A percentile compares a stretch with the other conserved stretches of the same genome.
These are phyloP conservation scores for Caenorhabditis panamensis DNA, from an alignment of 2,888 invertebrate species.

Conservation along the genomic window DNA sequence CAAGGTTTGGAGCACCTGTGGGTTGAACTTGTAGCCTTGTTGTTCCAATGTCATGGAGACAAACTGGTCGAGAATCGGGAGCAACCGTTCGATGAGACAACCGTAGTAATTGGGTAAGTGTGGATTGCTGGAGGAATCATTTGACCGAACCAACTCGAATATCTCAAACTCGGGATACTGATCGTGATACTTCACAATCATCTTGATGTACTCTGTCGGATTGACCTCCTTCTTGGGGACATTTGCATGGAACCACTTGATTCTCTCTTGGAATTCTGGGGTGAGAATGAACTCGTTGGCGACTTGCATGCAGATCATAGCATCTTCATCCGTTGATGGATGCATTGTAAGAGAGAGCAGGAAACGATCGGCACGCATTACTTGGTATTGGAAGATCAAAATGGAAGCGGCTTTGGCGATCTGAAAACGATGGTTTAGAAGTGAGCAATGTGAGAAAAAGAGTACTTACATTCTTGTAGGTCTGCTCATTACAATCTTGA, in stretches of 20 bases:
- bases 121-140: conserved; percentile 22
- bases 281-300: conserved; percentile 57
- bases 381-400: conserved; percentile 69
- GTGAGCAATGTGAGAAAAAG: too few relatives aligned
- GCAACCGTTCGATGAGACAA: conserved; percentile 64
- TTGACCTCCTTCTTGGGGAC: conserved; percentile 58
- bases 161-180: conserved; percentile 36
- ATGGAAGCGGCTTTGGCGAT: conserved; percentile 64
- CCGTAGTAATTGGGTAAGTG: conserved; percentile 67
- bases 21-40: conserved; percentile 47
- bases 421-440: too few relatives aligned
- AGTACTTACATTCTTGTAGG: conserved; percentile 22
- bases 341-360: conserved; percentile 74
- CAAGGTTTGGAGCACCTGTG: conserved; percentile 64
- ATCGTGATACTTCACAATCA: conserved; percentile 70
- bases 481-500: conserved; percentile 23
- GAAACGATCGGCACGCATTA: conserved; percentile 74
- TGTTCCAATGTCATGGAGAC: conserved; percentile 70
- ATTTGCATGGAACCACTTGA: conserved; percentile 50
- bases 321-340: conserved; percentile 72
- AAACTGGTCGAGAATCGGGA: conserved; percentile 70
- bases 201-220: conserved; percentile 68
- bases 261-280: conserved; percentile 45
- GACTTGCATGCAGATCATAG: conserved; percentile 56
- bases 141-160: conserved; percentile 1